phyloP scores from a whole-genome alignment of 2,888 invertebrate genomes.

The Tromatobia lineatoria region DNA sequence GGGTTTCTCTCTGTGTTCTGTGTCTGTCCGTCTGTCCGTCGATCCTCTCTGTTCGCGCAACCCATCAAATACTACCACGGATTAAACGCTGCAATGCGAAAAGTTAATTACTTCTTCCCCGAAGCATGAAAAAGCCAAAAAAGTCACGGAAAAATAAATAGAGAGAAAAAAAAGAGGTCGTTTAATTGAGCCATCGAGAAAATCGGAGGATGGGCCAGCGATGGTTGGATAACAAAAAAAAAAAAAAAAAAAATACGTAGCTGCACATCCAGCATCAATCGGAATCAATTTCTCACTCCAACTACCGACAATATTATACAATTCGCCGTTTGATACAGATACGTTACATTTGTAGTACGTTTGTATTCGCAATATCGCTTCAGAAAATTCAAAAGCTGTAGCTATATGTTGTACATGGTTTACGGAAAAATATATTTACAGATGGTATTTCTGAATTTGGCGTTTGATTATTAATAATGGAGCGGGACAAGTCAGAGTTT shows the following conservation, averaged over 20 bases:
- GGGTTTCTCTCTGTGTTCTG: neutral
- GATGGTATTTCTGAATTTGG: conserved; percentile 2
- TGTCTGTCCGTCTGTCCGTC: neutral
- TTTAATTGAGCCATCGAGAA: conserved; percentile 39
- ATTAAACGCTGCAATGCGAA: conserved; percentile 42
- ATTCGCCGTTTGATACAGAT: conserved; percentile 18
- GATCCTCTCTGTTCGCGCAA: conserved; percentile 8
- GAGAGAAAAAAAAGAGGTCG: conserved; percentile 16
- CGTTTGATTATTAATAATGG: conserved; percentile 12
- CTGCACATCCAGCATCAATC: conserved; percentile 16
- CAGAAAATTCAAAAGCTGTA: neutral
- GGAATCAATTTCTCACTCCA: conserved; percentile 59
- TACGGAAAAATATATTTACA: neutral
- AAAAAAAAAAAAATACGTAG: conserved; percentile 35
- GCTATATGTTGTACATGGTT: neutral
- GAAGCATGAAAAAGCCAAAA: conserved; percentile 26
- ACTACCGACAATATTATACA: conserved; percentile 38
- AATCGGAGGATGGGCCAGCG: conserved; percentile 2
- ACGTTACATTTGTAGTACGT: conserved; percentile 40
- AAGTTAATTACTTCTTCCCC: conserved; percentile 60
- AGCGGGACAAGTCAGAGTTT: neutral
- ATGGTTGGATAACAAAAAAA: conserved; percentile 25
- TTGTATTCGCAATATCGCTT: conserved; percentile 4
- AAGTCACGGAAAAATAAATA: conserved; percentile 39
- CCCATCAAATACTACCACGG: conserved; percentile 33